A percentile compares a stretch with the other conserved stretches of the same genome.
Conservation (phyloP, 2,888 invertebrate species). For the Tribolium freemani region DNA sequence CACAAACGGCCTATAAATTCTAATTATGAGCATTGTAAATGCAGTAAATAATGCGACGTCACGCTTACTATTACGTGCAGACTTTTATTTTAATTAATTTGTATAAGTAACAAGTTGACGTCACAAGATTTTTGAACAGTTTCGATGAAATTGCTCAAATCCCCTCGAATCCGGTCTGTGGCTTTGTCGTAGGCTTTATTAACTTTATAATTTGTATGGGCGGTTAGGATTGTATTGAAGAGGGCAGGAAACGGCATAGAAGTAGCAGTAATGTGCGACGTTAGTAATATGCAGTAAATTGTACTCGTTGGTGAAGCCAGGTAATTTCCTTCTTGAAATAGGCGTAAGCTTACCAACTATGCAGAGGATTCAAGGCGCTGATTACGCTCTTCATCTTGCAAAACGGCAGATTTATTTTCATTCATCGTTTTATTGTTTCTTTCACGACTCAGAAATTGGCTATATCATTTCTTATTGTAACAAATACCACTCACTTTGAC, state of each 20-base stretch:
- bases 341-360: conserved; percentile 62
- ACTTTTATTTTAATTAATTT: conserved; percentile 4
- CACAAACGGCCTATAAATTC: conserved; percentile 6
- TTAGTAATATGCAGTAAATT: conserved; percentile 68
- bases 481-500: neutral
- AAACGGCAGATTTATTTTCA: conserved; percentile 55
- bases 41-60: conserved; percentile 21
- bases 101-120: neutral
- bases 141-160: conserved; percentile 1
- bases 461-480: neutral
- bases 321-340: conserved; percentile 67
- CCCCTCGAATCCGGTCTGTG: conserved; percentile 3
- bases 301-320: conserved; percentile 62
- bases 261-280: conserved; percentile 57
- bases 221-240: conserved; percentile 60
- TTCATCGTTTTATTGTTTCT: conserved; percentile 26
- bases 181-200: conserved; percentile 47
- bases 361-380: conserved; percentile 58
- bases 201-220: conserved; percentile 59
- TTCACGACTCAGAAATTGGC: conserved; percentile 5
- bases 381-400: conserved; percentile 61
- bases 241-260: conserved; percentile 59
- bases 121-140: neutral
- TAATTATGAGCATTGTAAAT: conserved; percentile 22
- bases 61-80: conserved; percentile 1